These are phyloP conservation scores for Cylloceria caligata DNA, from an alignment of 2,888 invertebrate species.

Conservation along the genomic window DNA sequence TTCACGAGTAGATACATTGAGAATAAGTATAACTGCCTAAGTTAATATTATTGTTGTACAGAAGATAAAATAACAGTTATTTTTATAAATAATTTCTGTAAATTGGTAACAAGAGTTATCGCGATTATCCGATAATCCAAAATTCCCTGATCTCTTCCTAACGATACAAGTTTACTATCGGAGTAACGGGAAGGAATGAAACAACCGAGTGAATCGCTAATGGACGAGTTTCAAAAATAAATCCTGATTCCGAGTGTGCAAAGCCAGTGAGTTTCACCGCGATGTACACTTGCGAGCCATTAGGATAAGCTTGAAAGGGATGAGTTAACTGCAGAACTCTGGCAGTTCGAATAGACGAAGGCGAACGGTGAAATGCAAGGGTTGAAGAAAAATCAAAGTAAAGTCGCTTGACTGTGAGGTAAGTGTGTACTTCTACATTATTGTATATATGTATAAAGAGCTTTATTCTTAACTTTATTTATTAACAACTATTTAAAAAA, in stretches of 20 bases:
- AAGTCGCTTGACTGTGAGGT: constrained; percentile 46
- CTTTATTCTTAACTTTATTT: too few species aligned
- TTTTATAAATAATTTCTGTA: not conserved
- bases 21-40: not conserved
- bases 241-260: constrained; percentile 42
- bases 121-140: not conserved
- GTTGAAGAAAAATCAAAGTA: constrained; percentile 62
- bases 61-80: not conserved
- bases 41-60: not conserved
- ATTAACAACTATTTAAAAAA: too few species aligned
- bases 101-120: not conserved
- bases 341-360: not conserved
- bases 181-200: not conserved
- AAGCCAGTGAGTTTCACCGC: constrained; percentile 36
- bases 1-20: not conserved
- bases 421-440: constrained; percentile 10
- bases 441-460: not conserved
- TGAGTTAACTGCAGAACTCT: constrained; percentile 13
- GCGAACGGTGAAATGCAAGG: constrained; percentile 4
- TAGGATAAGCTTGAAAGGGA: constrained; percentile 54
- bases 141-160: not conserved
- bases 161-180: not conserved
- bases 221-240: constrained; percentile 45
- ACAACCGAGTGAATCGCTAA: not conserved
- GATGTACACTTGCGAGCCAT: constrained; percentile 48